Evolutionary conservation across 2,888 invertebrate species (phyloP).

Genomic region (Dynastes grantii): DNA sequence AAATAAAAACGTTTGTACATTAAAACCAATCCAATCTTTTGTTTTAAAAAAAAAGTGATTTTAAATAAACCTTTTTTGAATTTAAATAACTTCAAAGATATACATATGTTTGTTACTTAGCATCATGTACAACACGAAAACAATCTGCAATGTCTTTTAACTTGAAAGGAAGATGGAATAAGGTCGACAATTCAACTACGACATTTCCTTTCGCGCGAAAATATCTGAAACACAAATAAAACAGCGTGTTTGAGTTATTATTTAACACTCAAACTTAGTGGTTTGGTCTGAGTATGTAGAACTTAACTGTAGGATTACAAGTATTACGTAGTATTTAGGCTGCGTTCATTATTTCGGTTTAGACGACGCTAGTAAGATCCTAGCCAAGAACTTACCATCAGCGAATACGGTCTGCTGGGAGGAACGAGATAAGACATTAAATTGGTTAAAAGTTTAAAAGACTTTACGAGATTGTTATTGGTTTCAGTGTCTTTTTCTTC

Average conservation of each 20-base stretch:
- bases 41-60: too few relatives aligned
- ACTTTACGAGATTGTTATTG: constrained; percentile 5
- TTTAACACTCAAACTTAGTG: constrained; percentile 26
- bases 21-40: too few relatives aligned
- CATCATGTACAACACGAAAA: too few relatives aligned
- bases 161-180: too few relatives aligned
- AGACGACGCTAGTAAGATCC: neutral
- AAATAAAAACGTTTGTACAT: too few relatives aligned
- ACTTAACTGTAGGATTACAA: constrained; percentile 39
- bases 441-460: constrained; percentile 18
- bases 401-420: constrained; percentile 3
- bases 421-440: constrained; percentile 28
- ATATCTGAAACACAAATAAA: constrained; percentile 35
- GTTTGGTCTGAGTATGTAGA: constrained; percentile 30
- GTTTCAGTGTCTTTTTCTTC: constrained; percentile 3
- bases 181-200: too few relatives aligned
- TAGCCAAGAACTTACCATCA: neutral
- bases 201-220: neutral
- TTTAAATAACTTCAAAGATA: too few relatives aligned
- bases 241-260: constrained; percentile 30
- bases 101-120: too few relatives aligned
- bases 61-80: too few relatives aligned
- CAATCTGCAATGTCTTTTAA: too few relatives aligned
- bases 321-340: constrained; percentile 33
- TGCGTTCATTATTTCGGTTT: constrained; percentile 36